A percentile compares a stretch with the other conserved stretches of the same genome.
These are phyloP conservation scores for Andrena minutula DNA, from an alignment of 2,888 invertebrate species.

Conservation along the genomic window DNA sequence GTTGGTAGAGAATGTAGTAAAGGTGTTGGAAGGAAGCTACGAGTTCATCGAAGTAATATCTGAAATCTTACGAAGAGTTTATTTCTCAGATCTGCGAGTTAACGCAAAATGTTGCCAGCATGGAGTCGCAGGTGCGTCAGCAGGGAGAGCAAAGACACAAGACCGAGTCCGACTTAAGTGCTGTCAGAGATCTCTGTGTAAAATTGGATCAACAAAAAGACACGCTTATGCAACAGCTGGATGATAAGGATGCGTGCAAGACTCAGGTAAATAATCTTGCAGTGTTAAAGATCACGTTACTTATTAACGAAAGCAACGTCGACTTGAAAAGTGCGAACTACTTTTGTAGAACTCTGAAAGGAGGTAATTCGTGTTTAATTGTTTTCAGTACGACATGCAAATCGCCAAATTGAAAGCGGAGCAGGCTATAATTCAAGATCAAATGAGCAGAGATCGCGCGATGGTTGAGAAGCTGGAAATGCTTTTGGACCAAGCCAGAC, in stretches of 20 bases:
- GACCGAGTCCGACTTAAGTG: conserved; percentile 88
- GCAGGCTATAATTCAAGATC: conserved; percentile 84
- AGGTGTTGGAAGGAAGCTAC: no score
- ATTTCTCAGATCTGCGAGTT: conserved; percentile 85
- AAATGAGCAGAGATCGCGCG: conserved; percentile 84
- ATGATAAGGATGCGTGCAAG: conserved; percentile 85
- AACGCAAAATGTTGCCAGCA: conserved; percentile 85
- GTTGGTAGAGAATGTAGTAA: no score
- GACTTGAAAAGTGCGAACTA: neutral
- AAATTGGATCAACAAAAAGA: conserved; percentile 90
- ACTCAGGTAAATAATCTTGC: conserved; percentile 80
- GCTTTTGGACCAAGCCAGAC: conserved; percentile 86
- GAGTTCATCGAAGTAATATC: no score
- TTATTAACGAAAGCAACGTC: neutral
- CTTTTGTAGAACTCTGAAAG: neutral
- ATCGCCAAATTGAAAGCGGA: conserved; percentile 85
- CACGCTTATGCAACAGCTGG: conserved; percentile 86
- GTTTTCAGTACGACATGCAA: conserved; percentile 85
- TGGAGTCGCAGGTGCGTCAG: conserved; percentile 89
- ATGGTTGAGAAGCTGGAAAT: conserved; percentile 87
- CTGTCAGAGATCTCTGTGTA: conserved; percentile 87
- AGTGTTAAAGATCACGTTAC: neutral
- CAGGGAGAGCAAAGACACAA: conserved; percentile 87
- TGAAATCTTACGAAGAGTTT: neutral
- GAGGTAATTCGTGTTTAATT: neutral